A percentile compares a stretch with the other conserved stretches of the same genome.
These are phyloP conservation scores for Orchesella cincta DNA, from an alignment of 1,140 invertebrate genomes.

Conservation along the genomic window DNA sequence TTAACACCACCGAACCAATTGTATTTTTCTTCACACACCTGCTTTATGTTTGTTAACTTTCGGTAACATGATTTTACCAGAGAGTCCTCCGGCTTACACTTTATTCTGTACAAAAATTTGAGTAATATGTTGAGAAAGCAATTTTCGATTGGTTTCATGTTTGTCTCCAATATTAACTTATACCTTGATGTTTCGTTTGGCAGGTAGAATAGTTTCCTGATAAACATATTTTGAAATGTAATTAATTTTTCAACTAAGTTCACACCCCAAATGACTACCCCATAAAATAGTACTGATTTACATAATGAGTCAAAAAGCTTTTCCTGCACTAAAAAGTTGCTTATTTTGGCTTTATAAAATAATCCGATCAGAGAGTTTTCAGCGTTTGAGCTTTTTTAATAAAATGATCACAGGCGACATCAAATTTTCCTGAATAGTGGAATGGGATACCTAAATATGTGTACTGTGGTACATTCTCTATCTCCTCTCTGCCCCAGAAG, in stretches of 20 bases:
- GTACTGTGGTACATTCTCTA: conserved; percentile 25
- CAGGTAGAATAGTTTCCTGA: not conserved
- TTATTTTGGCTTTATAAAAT: conserved; percentile 1
- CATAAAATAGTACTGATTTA: conserved; percentile 15
- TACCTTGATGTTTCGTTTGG: conserved; percentile 2
- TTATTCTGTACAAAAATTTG: not conserved
- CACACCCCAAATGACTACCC: conserved; percentile 2
- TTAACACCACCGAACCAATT: no score
- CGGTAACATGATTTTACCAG: not conserved
- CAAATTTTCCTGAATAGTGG: not conserved
- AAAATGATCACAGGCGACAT: not conserved
- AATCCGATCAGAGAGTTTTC: not conserved
- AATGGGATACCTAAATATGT: conserved; percentile 37
- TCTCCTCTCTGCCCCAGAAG: conserved; percentile 11
- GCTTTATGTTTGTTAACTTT: no score
- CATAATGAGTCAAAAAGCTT: conserved; percentile 29
- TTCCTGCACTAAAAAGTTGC: not conserved
- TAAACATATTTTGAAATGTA: conserved; percentile 18
- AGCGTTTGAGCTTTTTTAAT: conserved; percentile 33
- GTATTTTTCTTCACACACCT: no score
- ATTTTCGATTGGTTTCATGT: not conserved
- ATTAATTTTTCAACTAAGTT: not conserved
- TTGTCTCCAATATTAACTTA: not conserved
- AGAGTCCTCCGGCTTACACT: not conserved
- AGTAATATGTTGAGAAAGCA: not conserved